Conservation (phyloP, 2,888 invertebrate genomes). For the Synanthedon andrenaeformis region DNA sequence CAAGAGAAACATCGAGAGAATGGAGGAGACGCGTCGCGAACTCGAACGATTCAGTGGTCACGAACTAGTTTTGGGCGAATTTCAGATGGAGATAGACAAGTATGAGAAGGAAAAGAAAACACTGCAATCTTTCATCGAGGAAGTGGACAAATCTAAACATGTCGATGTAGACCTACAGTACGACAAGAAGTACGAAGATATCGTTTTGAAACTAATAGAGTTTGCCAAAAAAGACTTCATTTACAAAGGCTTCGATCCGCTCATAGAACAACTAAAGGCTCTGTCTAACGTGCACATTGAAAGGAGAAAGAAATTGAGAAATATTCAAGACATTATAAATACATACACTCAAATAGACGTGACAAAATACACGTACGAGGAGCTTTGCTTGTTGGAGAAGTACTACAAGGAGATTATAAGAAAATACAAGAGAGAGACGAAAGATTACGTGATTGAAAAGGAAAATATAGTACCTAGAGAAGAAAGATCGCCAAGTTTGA, state of each 20-base stretch:
- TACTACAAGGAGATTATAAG: constrained; percentile 61
- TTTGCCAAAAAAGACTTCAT: constrained; percentile 61
- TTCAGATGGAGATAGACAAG: constrained; percentile 39
- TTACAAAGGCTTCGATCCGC: constrained; percentile 62
- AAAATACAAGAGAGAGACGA: constrained; percentile 35
- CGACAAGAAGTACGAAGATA: constrained; percentile 58
- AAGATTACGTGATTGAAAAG: constrained; percentile 18
- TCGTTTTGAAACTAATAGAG: constrained; percentile 54
- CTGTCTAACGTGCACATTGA: constrained; percentile 48
- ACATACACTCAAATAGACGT: constrained; percentile 55
- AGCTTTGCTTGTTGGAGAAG: constrained; percentile 53
- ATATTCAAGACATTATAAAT: constrained; percentile 51
- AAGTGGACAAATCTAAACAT: constrained; percentile 51
- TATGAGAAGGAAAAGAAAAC: constrained; percentile 50
- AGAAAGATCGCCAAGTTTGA: constrained; percentile 16
- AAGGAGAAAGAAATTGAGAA: constrained; percentile 32
- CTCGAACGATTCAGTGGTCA: constrained; percentile 58
- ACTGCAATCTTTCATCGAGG: constrained; percentile 50
- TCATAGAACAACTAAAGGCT: constrained; percentile 52
- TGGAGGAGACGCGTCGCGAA: constrained; percentile 56
- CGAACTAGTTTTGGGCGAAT: constrained; percentile 52
- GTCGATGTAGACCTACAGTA: constrained; percentile 51
- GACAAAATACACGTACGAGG: constrained; percentile 55
- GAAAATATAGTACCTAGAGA: constrained; percentile 30
- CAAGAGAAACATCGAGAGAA: constrained; percentile 55